Conservation (phyloP, 2,888 invertebrate genomes). For the Nowickia ferox region DNA sequence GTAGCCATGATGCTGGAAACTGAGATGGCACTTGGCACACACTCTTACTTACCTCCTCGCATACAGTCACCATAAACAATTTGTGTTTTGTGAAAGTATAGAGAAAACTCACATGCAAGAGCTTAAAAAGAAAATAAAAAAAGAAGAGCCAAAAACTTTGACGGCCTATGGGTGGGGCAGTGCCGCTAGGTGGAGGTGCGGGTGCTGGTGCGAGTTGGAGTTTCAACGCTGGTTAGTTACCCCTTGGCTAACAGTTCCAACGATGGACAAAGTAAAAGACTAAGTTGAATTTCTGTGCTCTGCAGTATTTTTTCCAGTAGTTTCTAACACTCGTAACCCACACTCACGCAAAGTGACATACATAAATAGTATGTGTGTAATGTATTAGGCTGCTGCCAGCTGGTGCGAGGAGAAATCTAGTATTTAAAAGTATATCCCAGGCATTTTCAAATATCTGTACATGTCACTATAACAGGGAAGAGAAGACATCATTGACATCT, state of each 20-base stretch:
- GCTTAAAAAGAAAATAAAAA: slow-evolving; percentile 8
- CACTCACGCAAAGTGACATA: background rate
- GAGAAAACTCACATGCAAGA: slow-evolving; percentile 29
- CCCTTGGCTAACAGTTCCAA: slow-evolving; percentile 49
- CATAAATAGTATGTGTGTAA: background rate
- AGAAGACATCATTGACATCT: background rate
- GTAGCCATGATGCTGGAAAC: slow-evolving; percentile 65
- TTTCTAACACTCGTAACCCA: slow-evolving; percentile 49
- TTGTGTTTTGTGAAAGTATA: slow-evolving; percentile 11
- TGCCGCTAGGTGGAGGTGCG: slow-evolving; percentile 11
- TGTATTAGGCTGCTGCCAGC: slow-evolving; percentile 18
- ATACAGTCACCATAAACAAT: slow-evolving; percentile 7
- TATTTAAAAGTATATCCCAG: too few relatives aligned
- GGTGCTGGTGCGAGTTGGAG: slow-evolving; percentile 49
- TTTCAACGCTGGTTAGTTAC: slow-evolving; percentile 36
- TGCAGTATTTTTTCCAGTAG: slow-evolving; percentile 60
- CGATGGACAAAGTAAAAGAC: slow-evolving; percentile 68
- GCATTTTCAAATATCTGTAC: too few relatives aligned
- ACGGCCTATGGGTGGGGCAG: slow-evolving; percentile 66
- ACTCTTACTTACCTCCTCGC: slow-evolving; percentile 31
- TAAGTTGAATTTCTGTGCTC: slow-evolving; percentile 64
- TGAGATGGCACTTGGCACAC: slow-evolving; percentile 66
- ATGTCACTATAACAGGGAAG: background rate
- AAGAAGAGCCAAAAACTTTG: slow-evolving; percentile 44
- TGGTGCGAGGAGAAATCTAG: background rate